Evolutionary conservation across 2,113 vertebrate genomes (phyloP).

Genomic region (Struthidea cinerea): DNA sequence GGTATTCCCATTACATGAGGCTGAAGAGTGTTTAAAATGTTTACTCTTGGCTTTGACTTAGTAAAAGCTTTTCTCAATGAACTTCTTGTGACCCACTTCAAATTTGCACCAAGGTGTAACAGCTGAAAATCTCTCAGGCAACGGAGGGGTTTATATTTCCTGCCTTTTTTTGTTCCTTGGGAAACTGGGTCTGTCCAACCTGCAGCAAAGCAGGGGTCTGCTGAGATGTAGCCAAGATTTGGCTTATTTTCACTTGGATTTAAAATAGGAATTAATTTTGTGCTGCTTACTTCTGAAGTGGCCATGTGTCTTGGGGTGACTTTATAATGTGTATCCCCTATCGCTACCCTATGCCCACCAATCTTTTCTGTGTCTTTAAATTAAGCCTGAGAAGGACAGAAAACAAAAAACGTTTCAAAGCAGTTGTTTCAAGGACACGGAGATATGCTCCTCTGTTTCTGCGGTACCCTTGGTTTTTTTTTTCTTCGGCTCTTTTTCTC

Average conservation of each 20-base stretch:
- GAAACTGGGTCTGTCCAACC: neutral
- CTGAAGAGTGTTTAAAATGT: neutral
- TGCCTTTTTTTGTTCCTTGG: neutral
- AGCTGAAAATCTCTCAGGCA: neutral
- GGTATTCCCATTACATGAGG: neutral
- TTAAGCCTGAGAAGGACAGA: too few species aligned
- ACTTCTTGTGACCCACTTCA: neutral
- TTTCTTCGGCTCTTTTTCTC: too few species aligned
- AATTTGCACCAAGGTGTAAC: neutral
- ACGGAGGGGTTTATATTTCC: neutral
- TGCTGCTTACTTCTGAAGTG: neutral
- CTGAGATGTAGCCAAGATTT: neutral
- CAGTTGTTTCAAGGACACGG: too few species aligned
- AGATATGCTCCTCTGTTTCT: too few species aligned
- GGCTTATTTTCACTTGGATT: neutral
- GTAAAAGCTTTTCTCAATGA: neutral
- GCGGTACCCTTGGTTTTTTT: too few species aligned
- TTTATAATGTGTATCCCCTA: too few species aligned
- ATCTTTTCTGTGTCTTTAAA: too few species aligned
- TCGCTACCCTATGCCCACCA: too few species aligned
- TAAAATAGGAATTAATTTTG: neutral
- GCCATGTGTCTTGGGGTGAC: too few species aligned
- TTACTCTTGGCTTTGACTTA: neutral
- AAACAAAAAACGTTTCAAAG: too few species aligned
- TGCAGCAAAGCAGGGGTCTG: neutral